phyloP scores from a whole-genome alignment of 1,140 invertebrate genomes.

The Neocloeon triangulifer region DNA sequence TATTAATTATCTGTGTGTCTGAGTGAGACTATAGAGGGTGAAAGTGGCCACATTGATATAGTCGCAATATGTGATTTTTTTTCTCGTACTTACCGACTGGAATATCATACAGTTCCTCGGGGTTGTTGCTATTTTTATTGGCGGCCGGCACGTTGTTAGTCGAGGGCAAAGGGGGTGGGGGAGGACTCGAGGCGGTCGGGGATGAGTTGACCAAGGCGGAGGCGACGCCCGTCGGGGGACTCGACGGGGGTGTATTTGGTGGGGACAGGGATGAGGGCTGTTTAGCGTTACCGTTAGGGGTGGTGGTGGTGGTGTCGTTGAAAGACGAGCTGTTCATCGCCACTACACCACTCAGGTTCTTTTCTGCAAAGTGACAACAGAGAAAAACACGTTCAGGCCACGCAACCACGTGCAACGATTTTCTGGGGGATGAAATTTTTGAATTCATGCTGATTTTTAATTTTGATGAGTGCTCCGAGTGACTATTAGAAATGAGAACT shows the following conservation, averaged over 20 bases:
- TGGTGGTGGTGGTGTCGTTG: slow-evolving; percentile 9
- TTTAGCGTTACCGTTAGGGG: slow-evolving; percentile 8
- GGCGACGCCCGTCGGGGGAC: slow-evolving; percentile 13
- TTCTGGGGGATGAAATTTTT: too few species aligned
- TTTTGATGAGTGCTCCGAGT: slow-evolving; percentile 1
- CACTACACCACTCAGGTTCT: too few species aligned
- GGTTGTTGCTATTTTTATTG: slow-evolving; percentile 19
- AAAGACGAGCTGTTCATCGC: too few species aligned
- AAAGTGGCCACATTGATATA: too few species aligned
- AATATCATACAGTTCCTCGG: slow-evolving; percentile 57
- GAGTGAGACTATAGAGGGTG: too few species aligned
- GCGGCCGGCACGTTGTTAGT: slow-evolving; percentile 12
- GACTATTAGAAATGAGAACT: background rate
- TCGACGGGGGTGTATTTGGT: slow-evolving; percentile 6
- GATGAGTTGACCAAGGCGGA: slow-evolving; percentile 13
- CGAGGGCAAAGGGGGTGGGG: too few species aligned
- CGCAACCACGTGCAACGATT: slow-evolving; percentile 3
- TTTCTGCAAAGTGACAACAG: background rate
- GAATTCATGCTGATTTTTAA: background rate
- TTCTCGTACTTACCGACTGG: slow-evolving; percentile 60
- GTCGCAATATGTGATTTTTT: too few species aligned
- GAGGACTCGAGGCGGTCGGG: slow-evolving; percentile 12
- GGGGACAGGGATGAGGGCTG: slow-evolving; percentile 7
- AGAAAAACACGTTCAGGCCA: slow-evolving; percentile 1
- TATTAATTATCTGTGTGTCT: too few species aligned